Conservation (phyloP, 2,797 vertebrate genomes). For the Danio jaintianensis region DNA sequence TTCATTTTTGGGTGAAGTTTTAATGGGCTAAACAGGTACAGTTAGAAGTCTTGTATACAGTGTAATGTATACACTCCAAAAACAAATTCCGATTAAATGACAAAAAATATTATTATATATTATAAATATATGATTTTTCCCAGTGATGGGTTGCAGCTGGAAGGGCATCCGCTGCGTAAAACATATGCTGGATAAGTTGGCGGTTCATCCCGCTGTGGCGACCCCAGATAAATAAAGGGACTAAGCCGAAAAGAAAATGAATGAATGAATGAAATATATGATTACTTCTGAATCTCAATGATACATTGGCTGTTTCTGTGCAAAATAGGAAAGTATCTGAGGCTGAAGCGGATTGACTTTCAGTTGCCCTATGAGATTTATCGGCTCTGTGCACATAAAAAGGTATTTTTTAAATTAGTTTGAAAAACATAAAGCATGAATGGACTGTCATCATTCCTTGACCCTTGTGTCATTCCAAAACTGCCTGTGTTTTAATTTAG, state of each 20-base stretch:
- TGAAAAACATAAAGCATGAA: not conserved
- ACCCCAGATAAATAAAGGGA: too few species aligned
- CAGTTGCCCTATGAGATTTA: slow-evolving; percentile 97
- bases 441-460: not conserved
- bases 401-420: slow-evolving; percentile 80
- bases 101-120: not conserved
- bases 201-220: too few species aligned
- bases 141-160: too few species aligned
- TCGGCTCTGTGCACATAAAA: slow-evolving; percentile 95
- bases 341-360: slow-evolving; percentile 95
- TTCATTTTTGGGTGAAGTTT: too few species aligned
- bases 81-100: not conserved
- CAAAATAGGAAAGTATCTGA: slow-evolving; percentile 92
- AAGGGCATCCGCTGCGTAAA: too few species aligned
- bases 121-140: not conserved
- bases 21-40: too few species aligned
- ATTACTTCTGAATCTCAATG: not conserved
- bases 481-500: not conserved
- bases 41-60: not conserved
- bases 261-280: too few species aligned
- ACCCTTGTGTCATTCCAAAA: not conserved
- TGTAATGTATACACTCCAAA: slow-evolving; percentile 1
- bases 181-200: too few species aligned
- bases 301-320: slow-evolving; percentile 13
- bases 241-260: too few species aligned